These are phyloP conservation scores for Acrocephalus arundinaceus DNA, from an alignment of 2,113 vertebrate genomes.

Conservation along the genomic window DNA sequence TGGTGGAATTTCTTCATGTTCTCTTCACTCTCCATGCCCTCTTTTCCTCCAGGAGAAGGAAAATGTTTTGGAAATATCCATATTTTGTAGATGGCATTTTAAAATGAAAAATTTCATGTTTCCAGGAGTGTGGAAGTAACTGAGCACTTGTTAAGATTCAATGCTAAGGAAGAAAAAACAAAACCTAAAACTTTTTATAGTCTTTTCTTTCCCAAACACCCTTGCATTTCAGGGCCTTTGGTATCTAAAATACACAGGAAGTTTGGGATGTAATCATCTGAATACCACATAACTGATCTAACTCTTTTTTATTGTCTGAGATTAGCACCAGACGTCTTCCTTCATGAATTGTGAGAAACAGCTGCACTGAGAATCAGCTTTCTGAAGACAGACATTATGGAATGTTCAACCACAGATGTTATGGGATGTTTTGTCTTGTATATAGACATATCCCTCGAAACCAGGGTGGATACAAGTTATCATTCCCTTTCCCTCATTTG, in stretches of 20 bases:
- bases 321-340: not conserved
- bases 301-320: not conserved
- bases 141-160: not conserved
- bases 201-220: not conserved
- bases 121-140: not conserved
- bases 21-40: not conserved
- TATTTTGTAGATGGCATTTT: not conserved
- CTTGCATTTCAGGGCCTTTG: not conserved
- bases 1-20: not conserved
- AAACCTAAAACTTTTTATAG: not conserved
- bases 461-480: not conserved
- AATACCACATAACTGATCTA: not conserved
- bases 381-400: not conserved
- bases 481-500: not conserved
- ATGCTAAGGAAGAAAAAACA: fast-evolving
- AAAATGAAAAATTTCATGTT: not conserved
- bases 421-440: not conserved
- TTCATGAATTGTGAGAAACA: not conserved
- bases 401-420: not conserved
- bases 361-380: not conserved
- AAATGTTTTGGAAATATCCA: not conserved
- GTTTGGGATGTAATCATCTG: not conserved
- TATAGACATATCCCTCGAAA: not conserved
- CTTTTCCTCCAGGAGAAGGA: not conserved
- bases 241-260: not conserved